Conservation (phyloP, 92 coral and sea anemone genomes). For the Anthopleura xanthogrammica region DNA sequence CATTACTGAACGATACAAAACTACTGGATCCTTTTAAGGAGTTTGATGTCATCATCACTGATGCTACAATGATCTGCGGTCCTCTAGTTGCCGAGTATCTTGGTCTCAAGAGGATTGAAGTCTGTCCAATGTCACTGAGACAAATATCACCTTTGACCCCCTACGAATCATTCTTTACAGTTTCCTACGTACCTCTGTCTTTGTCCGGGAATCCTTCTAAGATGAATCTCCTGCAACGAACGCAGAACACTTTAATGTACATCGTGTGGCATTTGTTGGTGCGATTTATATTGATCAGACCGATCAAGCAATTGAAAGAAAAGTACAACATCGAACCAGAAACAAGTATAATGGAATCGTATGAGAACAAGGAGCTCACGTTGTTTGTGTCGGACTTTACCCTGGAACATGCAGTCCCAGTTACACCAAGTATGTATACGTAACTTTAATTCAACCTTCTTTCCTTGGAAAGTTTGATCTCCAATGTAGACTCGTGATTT, state of each 20-base stretch:
- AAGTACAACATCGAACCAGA: slow-evolving; percentile 61
- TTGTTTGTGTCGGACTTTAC: slow-evolving; percentile 49
- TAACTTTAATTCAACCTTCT: too few species aligned
- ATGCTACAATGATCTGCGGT: slow-evolving; percentile 23
- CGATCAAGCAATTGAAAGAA: slow-evolving; percentile 25
- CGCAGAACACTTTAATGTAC: slow-evolving; percentile 12
- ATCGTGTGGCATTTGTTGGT: not conserved
- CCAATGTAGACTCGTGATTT: too few species aligned
- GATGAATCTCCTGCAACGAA: slow-evolving; percentile 59
- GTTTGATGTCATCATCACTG: slow-evolving; percentile 47
- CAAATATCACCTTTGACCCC: not conserved
- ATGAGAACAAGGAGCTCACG: slow-evolving; percentile 47
- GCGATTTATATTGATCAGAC: not conserved
- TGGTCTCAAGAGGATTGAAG: slow-evolving; percentile 24
- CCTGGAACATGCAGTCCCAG: slow-evolving; percentile 45
- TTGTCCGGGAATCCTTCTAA: slow-evolving; percentile 25
- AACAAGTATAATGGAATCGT: slow-evolving; percentile 31
- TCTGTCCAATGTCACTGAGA: slow-evolving; percentile 26
- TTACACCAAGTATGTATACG: slow-evolving; percentile 56
- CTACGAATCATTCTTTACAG: slow-evolving; percentile 16
- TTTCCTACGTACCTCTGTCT: slow-evolving; percentile 47
- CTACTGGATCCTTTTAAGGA: slow-evolving; percentile 45
- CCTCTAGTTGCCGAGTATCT: slow-evolving; percentile 33
- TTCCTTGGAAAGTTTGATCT: too few species aligned
- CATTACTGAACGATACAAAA: slow-evolving; percentile 36